These are phyloP conservation scores for Uria lomvia DNA, from an alignment of 2,113 vertebrate species.

Conservation along the genomic window DNA sequence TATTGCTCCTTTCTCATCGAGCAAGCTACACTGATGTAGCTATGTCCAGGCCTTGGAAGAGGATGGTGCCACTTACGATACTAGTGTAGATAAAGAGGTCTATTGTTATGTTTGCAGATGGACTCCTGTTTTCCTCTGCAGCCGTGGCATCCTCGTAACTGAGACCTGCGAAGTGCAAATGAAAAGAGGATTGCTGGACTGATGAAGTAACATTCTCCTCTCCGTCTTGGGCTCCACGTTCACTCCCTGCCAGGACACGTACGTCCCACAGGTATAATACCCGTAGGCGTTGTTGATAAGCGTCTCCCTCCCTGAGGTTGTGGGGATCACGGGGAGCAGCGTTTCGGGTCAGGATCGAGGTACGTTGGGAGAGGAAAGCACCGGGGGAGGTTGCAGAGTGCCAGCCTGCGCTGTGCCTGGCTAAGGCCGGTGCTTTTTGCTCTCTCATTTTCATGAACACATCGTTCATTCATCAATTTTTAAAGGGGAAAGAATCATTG, in stretches of 20 bases:
- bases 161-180: not conserved
- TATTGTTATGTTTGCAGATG: not conserved
- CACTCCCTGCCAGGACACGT: not conserved
- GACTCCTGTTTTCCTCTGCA: not conserved
- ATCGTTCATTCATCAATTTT: constrained; percentile 30
- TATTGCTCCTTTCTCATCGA: not conserved
- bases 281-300: rapidly evolving
- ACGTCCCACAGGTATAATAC: not conserved
- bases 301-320: not conserved
- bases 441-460: constrained; percentile 9
- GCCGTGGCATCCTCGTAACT: not conserved
- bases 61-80: not conserved
- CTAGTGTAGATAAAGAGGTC: not conserved
- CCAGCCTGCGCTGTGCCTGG: not conserved
- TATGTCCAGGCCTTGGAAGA: not conserved
- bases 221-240: rapidly evolving
- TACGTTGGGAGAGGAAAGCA: rapidly evolving
- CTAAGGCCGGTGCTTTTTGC: not conserved
- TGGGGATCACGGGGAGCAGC: not conserved
- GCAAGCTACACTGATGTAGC: not conserved
- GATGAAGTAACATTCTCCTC: not conserved
- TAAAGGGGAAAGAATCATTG: constrained; percentile 21
- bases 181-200: not conserved
- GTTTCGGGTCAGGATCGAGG: not conserved
- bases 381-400: not conserved